These are phyloP conservation scores for Mus pahari DNA, from an alignment of 2,113 vertebrate genomes.

Conservation along the genomic window DNA sequence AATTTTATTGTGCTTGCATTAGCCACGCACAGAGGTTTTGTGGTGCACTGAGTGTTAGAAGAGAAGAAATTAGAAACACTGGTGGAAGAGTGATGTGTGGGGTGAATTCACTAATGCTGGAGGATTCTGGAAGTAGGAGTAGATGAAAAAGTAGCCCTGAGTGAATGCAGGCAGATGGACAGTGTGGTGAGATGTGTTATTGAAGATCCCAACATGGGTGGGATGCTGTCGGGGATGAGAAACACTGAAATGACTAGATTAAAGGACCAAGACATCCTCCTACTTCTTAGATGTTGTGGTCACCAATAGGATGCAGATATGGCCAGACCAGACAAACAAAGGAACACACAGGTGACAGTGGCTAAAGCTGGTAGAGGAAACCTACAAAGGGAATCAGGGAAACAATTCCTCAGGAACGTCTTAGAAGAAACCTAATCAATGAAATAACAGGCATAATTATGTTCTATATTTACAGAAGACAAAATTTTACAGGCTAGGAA, in stretches of 20 bases:
- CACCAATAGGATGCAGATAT: background rate
- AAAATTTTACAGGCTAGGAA: background rate
- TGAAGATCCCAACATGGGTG: background rate
- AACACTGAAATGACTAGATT: background rate
- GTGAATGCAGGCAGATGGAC: background rate
- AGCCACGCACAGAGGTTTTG: background rate
- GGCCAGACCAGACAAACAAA: background rate
- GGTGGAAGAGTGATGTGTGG: fast-evolving
- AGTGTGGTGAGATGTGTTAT: too few species aligned
- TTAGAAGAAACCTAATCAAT: background rate
- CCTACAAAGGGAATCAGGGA: background rate
- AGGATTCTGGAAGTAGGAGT: background rate
- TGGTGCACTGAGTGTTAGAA: background rate
- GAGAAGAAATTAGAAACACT: background rate
- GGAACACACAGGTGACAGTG: background rate
- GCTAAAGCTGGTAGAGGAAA: background rate
- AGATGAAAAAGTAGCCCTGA: background rate
- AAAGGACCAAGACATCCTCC: fast-evolving
- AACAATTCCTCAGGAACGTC: background rate
- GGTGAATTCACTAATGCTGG: background rate
- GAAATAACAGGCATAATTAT: background rate
- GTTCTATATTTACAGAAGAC: background rate
- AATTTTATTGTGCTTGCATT: background rate
- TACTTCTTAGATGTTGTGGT: background rate
- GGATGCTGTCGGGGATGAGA: background rate